phyloP scores from a whole-genome alignment of 1,140 invertebrate species.

The Grapholita molesta region DNA sequence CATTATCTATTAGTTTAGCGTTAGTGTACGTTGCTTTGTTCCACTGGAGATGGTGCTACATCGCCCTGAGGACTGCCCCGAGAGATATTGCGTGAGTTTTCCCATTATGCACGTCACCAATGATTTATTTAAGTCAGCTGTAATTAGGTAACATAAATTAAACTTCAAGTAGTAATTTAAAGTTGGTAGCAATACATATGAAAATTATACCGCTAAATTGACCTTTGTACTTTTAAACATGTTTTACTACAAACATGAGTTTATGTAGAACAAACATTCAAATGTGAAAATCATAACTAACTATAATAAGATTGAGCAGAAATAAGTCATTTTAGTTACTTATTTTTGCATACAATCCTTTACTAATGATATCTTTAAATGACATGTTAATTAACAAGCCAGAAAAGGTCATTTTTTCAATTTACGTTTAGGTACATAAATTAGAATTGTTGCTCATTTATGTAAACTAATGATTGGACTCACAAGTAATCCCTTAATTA shows the following conservation, averaged over 20 bases:
- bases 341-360: neutral
- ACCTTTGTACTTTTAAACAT: neutral
- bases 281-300: neutral
- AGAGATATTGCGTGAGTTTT: conserved; percentile 83
- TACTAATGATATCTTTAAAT: no score
- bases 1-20: conserved; percentile 35
- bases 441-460: no score
- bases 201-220: neutral
- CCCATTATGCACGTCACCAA: conserved; percentile 12
- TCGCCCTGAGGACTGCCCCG: conserved; percentile 83
- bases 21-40: conserved; percentile 46
- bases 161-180: neutral
- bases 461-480: no score
- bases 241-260: neutral
- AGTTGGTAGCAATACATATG: neutral
- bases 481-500: no score
- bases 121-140: neutral
- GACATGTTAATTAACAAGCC: neutral
- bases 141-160: neutral
- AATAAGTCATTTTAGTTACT: neutral
- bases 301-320: neutral
- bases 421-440: no score
- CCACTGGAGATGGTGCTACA: conserved; percentile 82
- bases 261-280: conserved; percentile 14
- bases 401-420: neutral